phyloP scores from a whole-genome alignment of 2,113 vertebrate genomes.

The Condylura cristata region DNA sequence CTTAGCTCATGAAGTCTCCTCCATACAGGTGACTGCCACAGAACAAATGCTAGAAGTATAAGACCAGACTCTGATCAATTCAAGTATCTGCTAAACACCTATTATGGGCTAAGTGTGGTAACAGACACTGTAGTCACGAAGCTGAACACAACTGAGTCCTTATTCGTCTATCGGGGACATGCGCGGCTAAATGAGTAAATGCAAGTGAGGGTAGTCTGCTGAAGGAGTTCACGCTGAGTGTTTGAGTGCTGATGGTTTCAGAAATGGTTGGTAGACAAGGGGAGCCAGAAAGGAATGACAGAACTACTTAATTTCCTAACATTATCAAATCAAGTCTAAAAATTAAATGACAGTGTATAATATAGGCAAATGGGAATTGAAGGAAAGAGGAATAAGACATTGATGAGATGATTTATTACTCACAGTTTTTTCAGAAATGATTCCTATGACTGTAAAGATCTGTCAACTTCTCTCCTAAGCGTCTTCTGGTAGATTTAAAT shows the following conservation, averaged over 20 bases:
- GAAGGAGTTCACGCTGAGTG: neutral
- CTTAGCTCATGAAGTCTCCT: neutral
- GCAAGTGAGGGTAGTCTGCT: neutral
- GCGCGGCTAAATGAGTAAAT: neutral
- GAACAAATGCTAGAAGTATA: neutral
- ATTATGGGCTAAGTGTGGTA: neutral
- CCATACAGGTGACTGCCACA: neutral
- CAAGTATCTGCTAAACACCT: neutral
- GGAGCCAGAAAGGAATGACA: neutral
- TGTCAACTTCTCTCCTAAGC: neutral
- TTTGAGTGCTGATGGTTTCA: neutral
- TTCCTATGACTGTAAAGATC: neutral
- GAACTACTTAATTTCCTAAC: neutral
- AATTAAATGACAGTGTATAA: neutral
- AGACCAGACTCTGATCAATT: neutral
- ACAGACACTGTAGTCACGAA: neutral
- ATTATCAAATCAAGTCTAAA: conserved; percentile 31
- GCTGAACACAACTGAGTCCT: neutral
- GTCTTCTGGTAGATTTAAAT: neutral
- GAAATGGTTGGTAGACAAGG: neutral
- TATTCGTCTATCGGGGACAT: neutral
- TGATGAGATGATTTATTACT: neutral
- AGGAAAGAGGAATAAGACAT: neutral
- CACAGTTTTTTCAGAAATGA: neutral
- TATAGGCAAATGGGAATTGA: neutral